These are phyloP conservation scores for Oryzias celebensis DNA, from an alignment of 2,113 vertebrate species.

Conservation along the genomic window DNA sequence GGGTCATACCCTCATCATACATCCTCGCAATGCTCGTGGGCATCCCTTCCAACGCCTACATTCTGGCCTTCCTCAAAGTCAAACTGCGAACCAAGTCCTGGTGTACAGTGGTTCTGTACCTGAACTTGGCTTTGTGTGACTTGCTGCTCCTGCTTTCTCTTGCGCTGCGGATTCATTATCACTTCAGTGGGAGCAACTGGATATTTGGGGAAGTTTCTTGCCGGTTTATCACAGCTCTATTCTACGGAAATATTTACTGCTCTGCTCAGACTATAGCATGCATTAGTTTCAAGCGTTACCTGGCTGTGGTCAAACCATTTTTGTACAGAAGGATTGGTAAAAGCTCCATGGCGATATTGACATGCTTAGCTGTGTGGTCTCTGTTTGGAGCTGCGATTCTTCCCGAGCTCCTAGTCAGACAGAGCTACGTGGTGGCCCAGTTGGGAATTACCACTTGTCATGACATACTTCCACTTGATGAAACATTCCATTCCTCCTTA, in stretches of 20 bases:
- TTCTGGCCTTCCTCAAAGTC: slow-evolving; percentile 81
- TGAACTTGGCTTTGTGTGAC: slow-evolving; percentile 86
- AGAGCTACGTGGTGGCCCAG: slow-evolving; percentile 75
- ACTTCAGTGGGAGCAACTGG: slow-evolving; percentile 87
- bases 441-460: slow-evolving; percentile 82
- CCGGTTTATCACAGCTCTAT: slow-evolving; percentile 77
- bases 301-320: slow-evolving; percentile 90
- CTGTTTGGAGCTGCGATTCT: slow-evolving; percentile 77
- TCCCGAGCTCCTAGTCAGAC: slow-evolving; percentile 81
- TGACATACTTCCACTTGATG: slow-evolving; percentile 78
- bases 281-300: slow-evolving; percentile 85
- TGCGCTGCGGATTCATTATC: slow-evolving; percentile 85
- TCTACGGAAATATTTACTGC: slow-evolving; percentile 91
- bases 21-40: slow-evolving; percentile 81
- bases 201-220: slow-evolving; percentile 87
- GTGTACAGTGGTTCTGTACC: slow-evolving; percentile 80
- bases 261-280: slow-evolving; percentile 85
- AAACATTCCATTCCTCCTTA: slow-evolving; percentile 45
- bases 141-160: slow-evolving; percentile 84
- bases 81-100: slow-evolving; percentile 73
- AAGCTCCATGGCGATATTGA: slow-evolving; percentile 60
- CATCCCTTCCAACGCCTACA: slow-evolving; percentile 81
- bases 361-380: slow-evolving; percentile 79
- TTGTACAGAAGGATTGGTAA: slow-evolving; percentile 82
- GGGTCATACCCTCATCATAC: slow-evolving; percentile 81